phyloP scores from a whole-genome alignment of 2,113 vertebrate genomes.

The Xiphophorus couchianus region DNA sequence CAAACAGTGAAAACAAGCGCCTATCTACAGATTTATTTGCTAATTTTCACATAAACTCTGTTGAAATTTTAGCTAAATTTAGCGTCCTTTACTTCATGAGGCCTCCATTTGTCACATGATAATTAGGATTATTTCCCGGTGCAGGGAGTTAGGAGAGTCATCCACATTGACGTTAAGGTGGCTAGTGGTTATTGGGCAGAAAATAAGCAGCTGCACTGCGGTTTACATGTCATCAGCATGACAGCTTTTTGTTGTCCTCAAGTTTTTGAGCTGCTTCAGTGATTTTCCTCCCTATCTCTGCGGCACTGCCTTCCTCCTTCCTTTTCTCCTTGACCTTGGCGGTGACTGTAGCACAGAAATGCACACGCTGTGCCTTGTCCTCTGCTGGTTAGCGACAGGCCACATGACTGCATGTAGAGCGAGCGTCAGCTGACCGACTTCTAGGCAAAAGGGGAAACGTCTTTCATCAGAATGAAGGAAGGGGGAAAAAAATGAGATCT shows the following conservation, averaged over 20 bases:
- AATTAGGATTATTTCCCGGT: conserved; percentile 22
- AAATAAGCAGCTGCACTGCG: conserved; percentile 44
- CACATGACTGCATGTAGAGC: conserved; percentile 52
- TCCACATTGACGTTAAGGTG: conserved; percentile 46
- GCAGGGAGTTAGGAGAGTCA: conserved; percentile 35
- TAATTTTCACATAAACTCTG: not conserved
- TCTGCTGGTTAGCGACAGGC: conserved; percentile 54
- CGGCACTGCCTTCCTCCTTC: conserved; percentile 24
- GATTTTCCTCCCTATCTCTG: conserved; percentile 15
- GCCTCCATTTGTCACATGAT: conserved; percentile 32
- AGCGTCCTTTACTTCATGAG: conserved; percentile 8
- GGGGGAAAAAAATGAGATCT: conserved; percentile 21
- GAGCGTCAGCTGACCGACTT: conserved; percentile 69
- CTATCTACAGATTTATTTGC: not conserved
- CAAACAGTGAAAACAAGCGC: not conserved
- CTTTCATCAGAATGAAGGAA: conserved; percentile 52
- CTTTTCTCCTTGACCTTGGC: conserved; percentile 72
- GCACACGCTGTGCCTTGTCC: conserved; percentile 24
- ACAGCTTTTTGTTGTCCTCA: conserved; percentile 26
- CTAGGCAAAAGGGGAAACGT: conserved; percentile 71
- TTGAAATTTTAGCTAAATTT: not conserved
- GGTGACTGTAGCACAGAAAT: conserved; percentile 54
- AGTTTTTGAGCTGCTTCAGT: conserved; percentile 6
- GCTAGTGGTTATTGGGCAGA: conserved; percentile 43
- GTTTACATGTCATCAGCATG: conserved; percentile 47